Base-by-base conservation (phyloP, 2,113 vertebrate species). In the Cyrtonyx montezumae region DNA sequence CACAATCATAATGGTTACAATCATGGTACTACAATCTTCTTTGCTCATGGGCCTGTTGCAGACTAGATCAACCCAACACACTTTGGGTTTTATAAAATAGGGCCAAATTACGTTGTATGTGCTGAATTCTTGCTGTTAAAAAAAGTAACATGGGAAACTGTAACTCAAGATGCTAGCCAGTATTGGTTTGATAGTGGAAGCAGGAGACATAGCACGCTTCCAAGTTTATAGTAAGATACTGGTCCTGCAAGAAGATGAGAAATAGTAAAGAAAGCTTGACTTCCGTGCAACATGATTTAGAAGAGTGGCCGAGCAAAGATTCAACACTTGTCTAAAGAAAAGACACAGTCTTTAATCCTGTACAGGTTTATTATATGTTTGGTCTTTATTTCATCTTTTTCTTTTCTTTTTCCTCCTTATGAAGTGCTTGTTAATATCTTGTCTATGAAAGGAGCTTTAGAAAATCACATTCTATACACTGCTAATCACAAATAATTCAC, bases 381-480 rank as follows among this genome's bases (percentile, higher is more conserved):
- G 45, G 30, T 73, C 65, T 67, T 92, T 87, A 92, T 84, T 85
- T 76, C 5, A 0, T 34, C 3, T 16, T 19, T n/a, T 26, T 40
- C 13, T 36, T 6, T 36, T 23, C 9, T 68, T 61, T 61, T 37
- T 43, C 59, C 30, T 84, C 53, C 75, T 36, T 3, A 5, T 4
- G 9, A 87, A 93, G 42, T 88, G 34, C 61, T 81, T 91, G 59
- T 84, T 91, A 84, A 78, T 97, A 97, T 89, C 94, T 96, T 96
- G 89, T 89, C 87, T 93, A 76, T 87, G 91, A 91, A 96, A 91
- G 79, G 69, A 93, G 91, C 89, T 96, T 92, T 97, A 94, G 94
- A 97, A 97, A 96, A 96, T 96, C 94, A 96, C 28, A 88, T 91
- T 92, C 95, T 91, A 96, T 94, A 94, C 91, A 95, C 82, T 95